Conservation (phyloP, 1,140 invertebrate genomes). For the Ladona fulva region DNA sequence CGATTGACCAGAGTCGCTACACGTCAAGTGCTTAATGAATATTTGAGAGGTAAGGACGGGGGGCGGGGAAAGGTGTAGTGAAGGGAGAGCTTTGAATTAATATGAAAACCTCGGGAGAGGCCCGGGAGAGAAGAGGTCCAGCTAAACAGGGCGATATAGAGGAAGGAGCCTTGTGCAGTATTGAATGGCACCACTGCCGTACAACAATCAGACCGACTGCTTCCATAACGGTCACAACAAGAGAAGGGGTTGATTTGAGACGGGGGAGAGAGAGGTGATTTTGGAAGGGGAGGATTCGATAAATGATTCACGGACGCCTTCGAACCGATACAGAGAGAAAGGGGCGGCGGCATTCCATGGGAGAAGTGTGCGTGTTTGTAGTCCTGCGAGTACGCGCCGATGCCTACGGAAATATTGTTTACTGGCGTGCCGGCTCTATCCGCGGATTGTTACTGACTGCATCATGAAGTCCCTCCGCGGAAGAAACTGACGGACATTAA, state of each 20-base stretch:
- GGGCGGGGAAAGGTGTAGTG: neutral
- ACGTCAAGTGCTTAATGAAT: conserved; percentile 9
- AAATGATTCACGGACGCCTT: neutral
- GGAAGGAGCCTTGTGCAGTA: neutral
- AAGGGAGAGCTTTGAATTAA: neutral
- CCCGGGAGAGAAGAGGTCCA: neutral
- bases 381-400: too few relatives aligned
- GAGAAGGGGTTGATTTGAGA: neutral
- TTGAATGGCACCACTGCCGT: neutral
- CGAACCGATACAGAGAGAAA: neutral
- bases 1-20: conserved; percentile 2
- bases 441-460: too few relatives aligned
- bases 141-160: neutral
- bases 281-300: neutral
- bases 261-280: neutral
- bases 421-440: too few relatives aligned
- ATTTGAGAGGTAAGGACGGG: neutral
- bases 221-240: neutral
- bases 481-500: too few relatives aligned
- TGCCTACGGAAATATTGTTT: too few relatives aligned
- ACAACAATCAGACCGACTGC: conserved; percentile 7
- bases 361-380: too few relatives aligned
- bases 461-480: too few relatives aligned
- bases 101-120: conserved; percentile 3
- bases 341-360: too few relatives aligned